Evolutionary conservation across 2,797 vertebrate genomes (phyloP).

Genomic region (Coregonus ussuriensis): DNA sequence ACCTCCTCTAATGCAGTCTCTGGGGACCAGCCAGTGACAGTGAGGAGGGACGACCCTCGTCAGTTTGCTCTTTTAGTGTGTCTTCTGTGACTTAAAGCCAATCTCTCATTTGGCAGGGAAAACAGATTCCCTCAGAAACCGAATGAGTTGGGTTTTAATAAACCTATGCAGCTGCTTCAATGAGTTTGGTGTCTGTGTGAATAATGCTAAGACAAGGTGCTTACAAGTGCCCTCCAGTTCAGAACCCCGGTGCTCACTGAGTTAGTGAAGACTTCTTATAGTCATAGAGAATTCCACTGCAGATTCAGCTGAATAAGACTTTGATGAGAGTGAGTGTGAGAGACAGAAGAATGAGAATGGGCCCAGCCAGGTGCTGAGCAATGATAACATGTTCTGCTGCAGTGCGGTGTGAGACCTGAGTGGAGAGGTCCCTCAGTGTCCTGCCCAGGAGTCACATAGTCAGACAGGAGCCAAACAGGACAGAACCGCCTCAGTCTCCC

Average conservation of each 20-base stretch:
- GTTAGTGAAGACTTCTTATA: neutral
- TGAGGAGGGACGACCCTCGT: neutral
- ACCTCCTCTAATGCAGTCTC: constrained; percentile 6
- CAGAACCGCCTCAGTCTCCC: constrained; percentile 2
- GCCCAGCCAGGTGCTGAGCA: neutral
- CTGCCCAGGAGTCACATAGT: neutral
- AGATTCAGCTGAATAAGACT: neutral
- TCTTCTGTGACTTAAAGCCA: neutral
- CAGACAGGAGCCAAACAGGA: neutral
- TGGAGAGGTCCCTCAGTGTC: neutral
- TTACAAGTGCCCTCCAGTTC: neutral
- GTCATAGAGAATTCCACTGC: neutral
- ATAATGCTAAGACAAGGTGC: neutral
- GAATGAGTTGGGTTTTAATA: neutral
- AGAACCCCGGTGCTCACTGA: neutral
- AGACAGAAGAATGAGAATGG: neutral
- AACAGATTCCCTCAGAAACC: neutral
- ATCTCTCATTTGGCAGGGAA: neutral
- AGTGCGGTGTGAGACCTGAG: neutral
- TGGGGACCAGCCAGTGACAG: neutral
- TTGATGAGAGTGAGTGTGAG: neutral
- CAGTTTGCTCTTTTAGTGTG: neutral
- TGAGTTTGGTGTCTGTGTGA: neutral
- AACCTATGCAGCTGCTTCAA: neutral
- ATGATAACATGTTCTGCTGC: neutral